Percentiles rank a stretch among this genome's conserved stretches.
Conservation (phyloP, 2,113 vertebrate genomes). For the Platichthys stellatus region DNA sequence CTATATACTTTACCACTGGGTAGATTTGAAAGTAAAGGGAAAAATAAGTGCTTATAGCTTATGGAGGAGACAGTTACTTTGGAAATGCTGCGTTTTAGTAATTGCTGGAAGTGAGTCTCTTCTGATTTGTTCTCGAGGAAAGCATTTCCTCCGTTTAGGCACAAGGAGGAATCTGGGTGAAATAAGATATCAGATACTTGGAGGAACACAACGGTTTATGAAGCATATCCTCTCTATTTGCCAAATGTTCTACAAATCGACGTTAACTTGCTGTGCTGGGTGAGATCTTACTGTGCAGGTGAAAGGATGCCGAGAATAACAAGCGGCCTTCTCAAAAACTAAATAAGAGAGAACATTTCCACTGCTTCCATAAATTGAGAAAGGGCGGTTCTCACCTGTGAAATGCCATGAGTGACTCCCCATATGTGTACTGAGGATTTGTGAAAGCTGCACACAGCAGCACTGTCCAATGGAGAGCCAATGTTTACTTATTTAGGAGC, state of each 20-base stretch:
- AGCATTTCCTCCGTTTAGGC: slow-evolving; percentile 37
- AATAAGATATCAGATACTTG: slow-evolving; percentile 31
- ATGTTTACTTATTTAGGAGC: slow-evolving; percentile 76
- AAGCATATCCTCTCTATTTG: slow-evolving; percentile 55
- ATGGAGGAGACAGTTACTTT: slow-evolving; percentile 26
- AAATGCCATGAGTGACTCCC: slow-evolving; percentile 57
- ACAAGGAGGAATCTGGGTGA: slow-evolving; percentile 12
- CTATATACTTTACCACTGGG: slow-evolving; percentile 83
- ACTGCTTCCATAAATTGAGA: slow-evolving; percentile 9
- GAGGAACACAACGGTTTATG: slow-evolving; percentile 24
- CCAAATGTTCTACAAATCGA: slow-evolving; percentile 59
- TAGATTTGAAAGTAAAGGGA: slow-evolving; percentile 70
- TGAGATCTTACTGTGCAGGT: slow-evolving; percentile 47
- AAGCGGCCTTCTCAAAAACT: slow-evolving; percentile 35
- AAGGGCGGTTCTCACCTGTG: slow-evolving; percentile 28
- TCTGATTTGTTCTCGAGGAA: slow-evolving; percentile 45
- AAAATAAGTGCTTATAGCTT: slow-evolving; percentile 35
- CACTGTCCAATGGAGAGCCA: slow-evolving; percentile 69
- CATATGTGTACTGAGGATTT: slow-evolving; percentile 59
- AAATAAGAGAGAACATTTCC: slow-evolving; percentile 10
- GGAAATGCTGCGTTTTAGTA: slow-evolving; percentile 41
- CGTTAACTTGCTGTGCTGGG: slow-evolving; percentile 32
- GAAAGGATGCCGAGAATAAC: slow-evolving; percentile 23
- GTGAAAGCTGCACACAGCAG: slow-evolving; percentile 65
- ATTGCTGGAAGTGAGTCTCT: slow-evolving; percentile 39